phyloP scores from a whole-genome alignment of 2,888 invertebrate genomes.

The Desoria tigrina region DNA sequence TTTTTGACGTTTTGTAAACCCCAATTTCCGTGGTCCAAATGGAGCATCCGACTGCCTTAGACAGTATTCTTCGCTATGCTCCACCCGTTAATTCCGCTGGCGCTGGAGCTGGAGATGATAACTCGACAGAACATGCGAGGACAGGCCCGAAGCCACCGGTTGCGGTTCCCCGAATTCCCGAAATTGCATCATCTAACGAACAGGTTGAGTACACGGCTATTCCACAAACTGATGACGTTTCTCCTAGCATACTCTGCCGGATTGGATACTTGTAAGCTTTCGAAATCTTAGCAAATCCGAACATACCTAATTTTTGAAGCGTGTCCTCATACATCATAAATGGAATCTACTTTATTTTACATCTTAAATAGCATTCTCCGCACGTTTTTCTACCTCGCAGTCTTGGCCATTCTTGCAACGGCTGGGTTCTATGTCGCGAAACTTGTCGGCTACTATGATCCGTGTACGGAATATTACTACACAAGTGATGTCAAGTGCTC shows the following conservation, averaged over 20 bases:
- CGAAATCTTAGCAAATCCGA: too few species aligned
- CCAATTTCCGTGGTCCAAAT: not conserved
- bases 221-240: not conserved
- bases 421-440: constrained; percentile 32
- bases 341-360: not conserved
- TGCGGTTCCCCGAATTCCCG: too few species aligned
- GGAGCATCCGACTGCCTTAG: not conserved
- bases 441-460: constrained; percentile 34
- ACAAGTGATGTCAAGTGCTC: constrained; percentile 29
- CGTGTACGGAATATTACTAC: constrained; percentile 25
- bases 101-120: not conserved
- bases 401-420: constrained; percentile 9
- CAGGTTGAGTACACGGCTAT: too few species aligned
- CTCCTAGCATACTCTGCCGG: not conserved
- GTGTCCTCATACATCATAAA: not conserved
- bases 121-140: not conserved
- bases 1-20: too few species aligned
- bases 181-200: not conserved
- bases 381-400: constrained; percentile 26
- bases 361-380: constrained; percentile 24
- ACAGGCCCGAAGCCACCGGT: too few species aligned
- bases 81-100: not conserved
- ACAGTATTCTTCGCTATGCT: not conserved
- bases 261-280: constrained; percentile 10
- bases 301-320: not conserved